Conservation (phyloP, 2,797 vertebrate species). For the Acanthiza pusilla region DNA sequence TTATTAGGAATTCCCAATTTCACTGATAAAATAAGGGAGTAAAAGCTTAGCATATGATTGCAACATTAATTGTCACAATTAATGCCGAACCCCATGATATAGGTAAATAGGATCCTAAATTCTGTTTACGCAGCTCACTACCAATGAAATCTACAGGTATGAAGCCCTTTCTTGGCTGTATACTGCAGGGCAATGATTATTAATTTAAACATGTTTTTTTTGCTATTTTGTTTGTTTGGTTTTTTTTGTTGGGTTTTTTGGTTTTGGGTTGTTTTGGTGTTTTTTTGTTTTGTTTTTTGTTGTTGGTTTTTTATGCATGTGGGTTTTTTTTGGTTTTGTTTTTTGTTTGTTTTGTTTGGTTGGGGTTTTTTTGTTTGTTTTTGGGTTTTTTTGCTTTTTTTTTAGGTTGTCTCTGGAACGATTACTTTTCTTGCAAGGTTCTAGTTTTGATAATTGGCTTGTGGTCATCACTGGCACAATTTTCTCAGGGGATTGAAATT, state of each 20-base stretch:
- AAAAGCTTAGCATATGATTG: not conserved
- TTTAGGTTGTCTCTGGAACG: not conserved
- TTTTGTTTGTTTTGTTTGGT: no score
- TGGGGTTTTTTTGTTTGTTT: no score
- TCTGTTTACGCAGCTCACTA: not conserved
- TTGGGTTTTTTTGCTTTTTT: not conserved
- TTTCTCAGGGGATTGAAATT: not conserved
- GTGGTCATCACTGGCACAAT: not conserved
- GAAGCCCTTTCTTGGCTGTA: not conserved
- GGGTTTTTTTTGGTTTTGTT: no score
- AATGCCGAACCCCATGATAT: not conserved
- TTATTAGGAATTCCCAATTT: not conserved
- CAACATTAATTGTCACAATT: not conserved
- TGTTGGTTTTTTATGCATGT: no score
- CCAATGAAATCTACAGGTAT: not conserved
- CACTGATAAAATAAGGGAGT: not conserved
- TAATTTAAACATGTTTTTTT: not conserved
- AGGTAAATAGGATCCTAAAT: not conserved
- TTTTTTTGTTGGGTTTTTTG: no score
- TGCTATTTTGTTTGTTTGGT: no score
- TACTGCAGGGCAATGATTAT: not conserved
- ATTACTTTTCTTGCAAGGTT: not conserved
- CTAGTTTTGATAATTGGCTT: not conserved
- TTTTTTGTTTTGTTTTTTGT: no score
- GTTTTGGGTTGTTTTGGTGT: no score